Conservation (phyloP, 2,797 vertebrate genomes). For the Todus mexicanus region DNA sequence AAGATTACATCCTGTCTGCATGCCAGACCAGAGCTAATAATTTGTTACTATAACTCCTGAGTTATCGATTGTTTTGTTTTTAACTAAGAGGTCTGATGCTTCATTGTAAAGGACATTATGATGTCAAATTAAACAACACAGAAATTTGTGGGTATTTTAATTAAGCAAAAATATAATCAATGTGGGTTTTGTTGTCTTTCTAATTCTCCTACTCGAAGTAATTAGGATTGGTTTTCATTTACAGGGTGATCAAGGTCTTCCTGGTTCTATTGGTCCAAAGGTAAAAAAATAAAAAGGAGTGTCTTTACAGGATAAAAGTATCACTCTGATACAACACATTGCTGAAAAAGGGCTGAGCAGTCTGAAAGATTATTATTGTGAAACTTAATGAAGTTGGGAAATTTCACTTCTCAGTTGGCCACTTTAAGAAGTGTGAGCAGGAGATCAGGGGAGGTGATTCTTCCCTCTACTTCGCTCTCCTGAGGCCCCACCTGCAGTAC, state of each 20-base stretch:
- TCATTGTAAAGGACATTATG: background rate
- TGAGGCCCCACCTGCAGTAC: background rate
- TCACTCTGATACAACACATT: background rate
- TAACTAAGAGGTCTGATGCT: background rate
- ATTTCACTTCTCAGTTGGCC: background rate
- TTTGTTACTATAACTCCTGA: background rate
- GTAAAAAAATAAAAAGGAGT: conserved; percentile 63
- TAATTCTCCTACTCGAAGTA: background rate
- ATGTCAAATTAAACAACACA: background rate
- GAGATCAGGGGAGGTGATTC: background rate
- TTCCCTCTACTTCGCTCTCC: background rate
- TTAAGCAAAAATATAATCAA: background rate
- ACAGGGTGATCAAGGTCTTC: conserved; percentile 85
- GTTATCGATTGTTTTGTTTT: background rate
- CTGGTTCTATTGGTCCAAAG: conserved; percentile 82
- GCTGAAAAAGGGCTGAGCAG: background rate
- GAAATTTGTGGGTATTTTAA: background rate
- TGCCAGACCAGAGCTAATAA: background rate
- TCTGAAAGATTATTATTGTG: background rate
- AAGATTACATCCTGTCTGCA: background rate
- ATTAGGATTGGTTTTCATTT: background rate
- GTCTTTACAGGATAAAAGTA: background rate
- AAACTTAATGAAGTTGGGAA: background rate
- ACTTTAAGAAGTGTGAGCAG: background rate
- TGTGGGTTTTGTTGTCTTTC: background rate